These are phyloP conservation scores for Calypte anna DNA, from an alignment of 2,113 vertebrate genomes.

Conservation along the genomic window DNA sequence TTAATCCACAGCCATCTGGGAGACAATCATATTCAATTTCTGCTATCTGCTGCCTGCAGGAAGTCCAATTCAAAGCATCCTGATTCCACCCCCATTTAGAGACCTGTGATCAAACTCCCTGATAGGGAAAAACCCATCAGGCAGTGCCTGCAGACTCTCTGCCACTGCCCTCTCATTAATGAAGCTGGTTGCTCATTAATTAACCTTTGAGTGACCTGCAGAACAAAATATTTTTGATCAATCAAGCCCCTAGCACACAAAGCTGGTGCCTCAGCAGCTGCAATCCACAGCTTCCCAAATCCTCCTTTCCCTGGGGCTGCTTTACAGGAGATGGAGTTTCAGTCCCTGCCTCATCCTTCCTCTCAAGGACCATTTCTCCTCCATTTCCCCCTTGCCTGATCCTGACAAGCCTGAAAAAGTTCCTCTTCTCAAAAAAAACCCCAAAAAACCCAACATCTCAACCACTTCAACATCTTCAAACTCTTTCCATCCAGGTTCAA, in stretches of 20 bases:
- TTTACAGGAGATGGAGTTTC: neutral
- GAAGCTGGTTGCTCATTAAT: neutral
- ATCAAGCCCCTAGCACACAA: accelerated
- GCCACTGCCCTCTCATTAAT: neutral
- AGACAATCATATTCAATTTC: neutral
- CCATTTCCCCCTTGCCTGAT: neutral
- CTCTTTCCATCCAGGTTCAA: neutral
- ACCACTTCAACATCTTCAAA: too few species aligned
- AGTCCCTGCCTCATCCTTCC: neutral
- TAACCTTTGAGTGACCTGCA: neutral
- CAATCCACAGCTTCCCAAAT: neutral
- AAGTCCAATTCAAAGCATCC: neutral
- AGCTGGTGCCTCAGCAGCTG: neutral
- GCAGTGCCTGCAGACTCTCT: neutral
- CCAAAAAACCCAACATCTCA: neutral
- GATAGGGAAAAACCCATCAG: neutral
- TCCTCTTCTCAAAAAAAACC: neutral
- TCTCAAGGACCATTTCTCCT: neutral
- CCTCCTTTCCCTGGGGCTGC: neutral
- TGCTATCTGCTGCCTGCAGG: neutral
- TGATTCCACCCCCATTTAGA: neutral
- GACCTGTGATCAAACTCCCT: neutral
- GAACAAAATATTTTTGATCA: accelerated
- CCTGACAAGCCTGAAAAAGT: neutral
- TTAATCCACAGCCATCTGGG: neutral